Evolutionary conservation across 2,888 invertebrate genomes (phyloP), one percentile per base, ranked within the genome.

Genomic region (Nebria brevicollis): DNA sequence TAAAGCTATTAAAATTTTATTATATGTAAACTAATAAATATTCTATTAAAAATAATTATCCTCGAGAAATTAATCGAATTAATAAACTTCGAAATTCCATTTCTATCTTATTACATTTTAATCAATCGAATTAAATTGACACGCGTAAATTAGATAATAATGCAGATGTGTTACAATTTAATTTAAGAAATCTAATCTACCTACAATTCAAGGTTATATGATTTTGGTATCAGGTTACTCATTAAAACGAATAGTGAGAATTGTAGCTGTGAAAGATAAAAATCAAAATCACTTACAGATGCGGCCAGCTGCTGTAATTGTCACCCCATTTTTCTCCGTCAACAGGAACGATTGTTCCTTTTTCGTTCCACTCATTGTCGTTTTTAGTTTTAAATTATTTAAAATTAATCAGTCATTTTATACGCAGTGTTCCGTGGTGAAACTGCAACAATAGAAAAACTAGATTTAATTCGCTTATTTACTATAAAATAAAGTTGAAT

Each of bases 241-340:
- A 34, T 34, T 20, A 34, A 34, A 34, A 34, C 4, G 2, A 34
- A 34, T 34, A 34, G 5, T 34, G 1, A 1, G 34, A 13, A 54
- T 7, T 54, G 7, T 13, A 54, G 2, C 7, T 11, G 8, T 8
- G 8, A 54, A 54, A 54, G 54, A 11, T 11, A 54, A 54, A 13
- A 11, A 13, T 2, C 2, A 8, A 54, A 54, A 80, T 34, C 25
- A 77, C 72, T 81, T 81, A 80, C 82, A 78, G 83, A 83, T 83
- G 83, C 85, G 83, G 75, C 82, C 82, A 72, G 82, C 82, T 15
- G 84, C 77, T 72, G 83, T 83, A 20, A 84, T 70, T 70, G 77
- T 83, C 64, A 81, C 84, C 66, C 85, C 85, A 84, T 84, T 85
- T 83, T 84, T 85, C 80, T 86, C 85, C 83, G 84, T 84, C 83